Percentiles rank a stretch among this genome's conserved stretches.
Evolutionary conservation across 2,113 vertebrate species (phyloP).

Genomic region (Gnathonemus longibarbis): DNA sequence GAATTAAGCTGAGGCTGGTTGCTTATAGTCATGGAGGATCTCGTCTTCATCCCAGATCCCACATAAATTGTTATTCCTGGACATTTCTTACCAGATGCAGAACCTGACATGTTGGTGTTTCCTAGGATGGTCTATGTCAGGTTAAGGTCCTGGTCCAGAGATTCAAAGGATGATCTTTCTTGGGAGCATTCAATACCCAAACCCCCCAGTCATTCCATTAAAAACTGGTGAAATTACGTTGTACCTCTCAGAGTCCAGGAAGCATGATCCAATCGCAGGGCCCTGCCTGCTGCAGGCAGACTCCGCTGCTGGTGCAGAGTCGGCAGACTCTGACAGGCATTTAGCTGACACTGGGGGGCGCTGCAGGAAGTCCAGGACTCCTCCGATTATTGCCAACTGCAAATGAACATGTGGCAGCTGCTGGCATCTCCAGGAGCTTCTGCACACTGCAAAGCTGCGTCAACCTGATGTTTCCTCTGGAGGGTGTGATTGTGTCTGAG

Average conservation of each 20-base stretch:
- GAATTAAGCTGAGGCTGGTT: neutral
- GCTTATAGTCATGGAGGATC: neutral
- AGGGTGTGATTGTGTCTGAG: neutral
- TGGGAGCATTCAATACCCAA: neutral
- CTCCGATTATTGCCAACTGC: neutral
- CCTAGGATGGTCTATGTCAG: neutral
- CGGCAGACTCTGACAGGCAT: neutral
- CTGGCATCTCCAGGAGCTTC: neutral
- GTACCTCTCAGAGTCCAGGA: neutral
- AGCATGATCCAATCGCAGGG: neutral
- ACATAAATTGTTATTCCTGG: neutral
- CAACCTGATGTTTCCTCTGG: neutral
- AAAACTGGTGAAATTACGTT: neutral
- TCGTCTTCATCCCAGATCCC: neutral
- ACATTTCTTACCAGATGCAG: neutral
- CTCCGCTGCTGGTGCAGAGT: neutral
- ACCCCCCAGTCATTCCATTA: neutral
- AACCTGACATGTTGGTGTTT: neutral
- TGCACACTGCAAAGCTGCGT: neutral
- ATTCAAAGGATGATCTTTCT: neutral
- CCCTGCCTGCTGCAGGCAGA: neutral
- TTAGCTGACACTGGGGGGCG: neutral
- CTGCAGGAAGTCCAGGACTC: neutral
- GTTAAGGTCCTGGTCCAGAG: neutral
- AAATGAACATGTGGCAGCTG: neutral